A percentile compares a stretch with the other conserved stretches of the same genome.
Evolutionary conservation across 2,888 invertebrate genomes (phyloP).

Genomic region (Dynastes tityus): DNA sequence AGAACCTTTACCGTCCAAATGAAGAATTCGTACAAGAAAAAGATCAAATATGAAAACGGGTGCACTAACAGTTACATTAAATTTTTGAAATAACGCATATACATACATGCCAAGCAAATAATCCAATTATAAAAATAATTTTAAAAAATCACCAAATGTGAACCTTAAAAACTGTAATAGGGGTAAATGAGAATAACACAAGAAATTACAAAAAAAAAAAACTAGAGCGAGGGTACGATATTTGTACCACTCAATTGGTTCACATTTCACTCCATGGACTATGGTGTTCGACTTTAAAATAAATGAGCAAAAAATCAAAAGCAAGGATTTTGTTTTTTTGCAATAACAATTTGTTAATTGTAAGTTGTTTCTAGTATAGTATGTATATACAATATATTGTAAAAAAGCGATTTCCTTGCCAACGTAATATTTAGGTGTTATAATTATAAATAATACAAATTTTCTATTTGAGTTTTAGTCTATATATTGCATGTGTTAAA

Average conservation of each 20-base stretch:
- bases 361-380: conserved; percentile 70
- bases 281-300: conserved; percentile 63
- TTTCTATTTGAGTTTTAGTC: conserved; percentile 61
- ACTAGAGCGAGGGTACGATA: conserved; percentile 9
- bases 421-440: conserved; percentile 66
- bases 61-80: conserved; percentile 53
- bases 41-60: conserved; percentile 64
- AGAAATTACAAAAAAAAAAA: neutral
- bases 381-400: conserved; percentile 66
- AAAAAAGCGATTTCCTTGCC: conserved; percentile 62
- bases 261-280: conserved; percentile 46
- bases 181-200: conserved; percentile 51
- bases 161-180: conserved; percentile 58
- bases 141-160: conserved; percentile 60
- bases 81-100: conserved; percentile 65
- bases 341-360: conserved; percentile 66
- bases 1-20: conserved; percentile 25
- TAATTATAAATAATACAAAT: conserved; percentile 61
- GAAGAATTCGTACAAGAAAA: conserved; percentile 2
- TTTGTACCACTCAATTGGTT: conserved; percentile 30
- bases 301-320: conserved; percentile 71
- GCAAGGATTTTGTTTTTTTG: conserved; percentile 63
- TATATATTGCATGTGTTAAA: conserved; percentile 52
- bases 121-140: conserved; percentile 55
- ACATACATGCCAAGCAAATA: conserved; percentile 63